A percentile compares a stretch with the other conserved stretches of the same genome.
Conservation (phyloP, 2,797 vertebrate species). For the Psittacula derbiana region DNA sequence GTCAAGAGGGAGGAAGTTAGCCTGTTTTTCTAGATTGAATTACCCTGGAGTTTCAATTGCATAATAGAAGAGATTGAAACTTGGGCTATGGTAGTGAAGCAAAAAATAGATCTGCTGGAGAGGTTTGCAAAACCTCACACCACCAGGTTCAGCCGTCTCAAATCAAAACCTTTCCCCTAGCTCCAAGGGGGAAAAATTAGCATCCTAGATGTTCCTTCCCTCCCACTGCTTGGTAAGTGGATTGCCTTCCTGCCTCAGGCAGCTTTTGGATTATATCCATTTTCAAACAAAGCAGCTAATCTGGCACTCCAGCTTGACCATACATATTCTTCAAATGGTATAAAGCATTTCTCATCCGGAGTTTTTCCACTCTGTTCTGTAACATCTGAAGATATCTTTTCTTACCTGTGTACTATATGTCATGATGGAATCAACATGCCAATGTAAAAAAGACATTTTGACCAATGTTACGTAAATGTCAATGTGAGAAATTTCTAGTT, state of each 20-base stretch:
- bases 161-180: background rate
- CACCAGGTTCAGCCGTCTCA: background rate
- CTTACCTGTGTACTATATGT: background rate
- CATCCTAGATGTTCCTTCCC: conserved; percentile 1
- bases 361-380: conserved; percentile 10
- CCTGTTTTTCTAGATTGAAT: background rate
- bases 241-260: conserved; percentile 30
- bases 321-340: background rate
- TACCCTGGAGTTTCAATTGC: background rate
- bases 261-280: conserved; percentile 12
- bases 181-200: background rate
- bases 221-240: background rate
- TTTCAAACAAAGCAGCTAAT: conserved; percentile 18
- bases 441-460: background rate
- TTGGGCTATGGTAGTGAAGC: background rate
- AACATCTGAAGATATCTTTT: background rate
- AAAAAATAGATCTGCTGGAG: conserved; percentile 10
- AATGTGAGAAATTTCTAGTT: background rate
- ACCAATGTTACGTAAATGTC: background rate
- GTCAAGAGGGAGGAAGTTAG: background rate
- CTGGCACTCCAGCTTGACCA: background rate
- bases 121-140: conserved; percentile 9
- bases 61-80: background rate
- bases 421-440: background rate
- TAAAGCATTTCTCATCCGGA: conserved; percentile 18